Evolutionary conservation across 2,797 vertebrate genomes (phyloP).

Genomic region (Gouania willdenowi): DNA sequence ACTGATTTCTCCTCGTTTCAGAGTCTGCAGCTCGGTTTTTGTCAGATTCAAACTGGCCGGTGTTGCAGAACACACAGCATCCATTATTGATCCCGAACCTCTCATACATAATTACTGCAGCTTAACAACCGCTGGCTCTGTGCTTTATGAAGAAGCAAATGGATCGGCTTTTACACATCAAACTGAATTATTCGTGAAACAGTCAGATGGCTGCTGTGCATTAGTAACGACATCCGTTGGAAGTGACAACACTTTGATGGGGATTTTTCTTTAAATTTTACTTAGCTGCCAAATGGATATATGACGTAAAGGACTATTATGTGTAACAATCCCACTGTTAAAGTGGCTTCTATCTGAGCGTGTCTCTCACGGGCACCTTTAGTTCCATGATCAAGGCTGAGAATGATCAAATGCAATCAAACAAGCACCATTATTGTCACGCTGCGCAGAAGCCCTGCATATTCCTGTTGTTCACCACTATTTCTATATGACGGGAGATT

Average conservation of each 20-base stretch:
- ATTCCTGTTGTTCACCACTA: too few species aligned
- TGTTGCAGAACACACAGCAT: conserved; percentile 57
- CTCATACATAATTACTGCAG: conserved; percentile 72
- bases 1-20: conserved; percentile 51
- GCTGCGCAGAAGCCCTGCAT: too few species aligned
- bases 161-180: conserved; percentile 39
- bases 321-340: too few species aligned
- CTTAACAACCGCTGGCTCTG: conserved; percentile 52
- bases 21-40: conserved; percentile 33
- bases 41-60: conserved; percentile 61
- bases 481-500: too few species aligned
- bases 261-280: too few species aligned
- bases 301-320: too few species aligned
- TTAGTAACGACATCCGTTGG: conserved; percentile 46
- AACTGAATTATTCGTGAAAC: conserved; percentile 31
- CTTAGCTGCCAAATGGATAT: too few species aligned
- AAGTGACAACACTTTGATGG: too few species aligned
- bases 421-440: too few species aligned
- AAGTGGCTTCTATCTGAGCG: too few species aligned
- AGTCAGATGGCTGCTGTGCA: background rate
- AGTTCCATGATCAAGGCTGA: conserved; percentile 5
- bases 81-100: conserved; percentile 66
- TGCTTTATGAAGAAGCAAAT: conserved; percentile 62
- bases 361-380: background rate
- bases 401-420: conserved; percentile 13